phyloP scores from a whole-genome alignment of 2,888 invertebrate species.

The Agrochola litura region DNA sequence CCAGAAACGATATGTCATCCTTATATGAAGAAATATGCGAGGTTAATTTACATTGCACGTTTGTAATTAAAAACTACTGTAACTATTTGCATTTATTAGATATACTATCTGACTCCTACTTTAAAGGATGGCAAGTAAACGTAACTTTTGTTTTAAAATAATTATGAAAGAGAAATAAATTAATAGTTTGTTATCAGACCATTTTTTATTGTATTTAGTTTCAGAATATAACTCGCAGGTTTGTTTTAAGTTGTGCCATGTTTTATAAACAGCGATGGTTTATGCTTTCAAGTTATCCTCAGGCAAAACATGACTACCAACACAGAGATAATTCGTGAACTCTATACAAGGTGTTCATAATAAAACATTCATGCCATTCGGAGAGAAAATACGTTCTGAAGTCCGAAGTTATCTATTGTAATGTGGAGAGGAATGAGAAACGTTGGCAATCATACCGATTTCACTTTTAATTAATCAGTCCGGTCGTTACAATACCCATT shows the following conservation, averaged over 20 bases:
- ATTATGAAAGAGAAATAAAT: constrained; percentile 36
- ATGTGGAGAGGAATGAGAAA: constrained; percentile 42
- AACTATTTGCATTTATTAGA: constrained; percentile 54
- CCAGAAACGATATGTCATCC: constrained; percentile 50
- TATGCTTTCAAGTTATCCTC: constrained; percentile 58
- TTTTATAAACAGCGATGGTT: constrained; percentile 56
- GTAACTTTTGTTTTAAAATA: constrained; percentile 26
- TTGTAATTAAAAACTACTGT: constrained; percentile 63
- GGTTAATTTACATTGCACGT: constrained; percentile 55
- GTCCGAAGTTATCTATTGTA: constrained; percentile 53
- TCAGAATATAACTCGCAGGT: constrained; percentile 27
- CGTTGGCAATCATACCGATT: constrained; percentile 60
- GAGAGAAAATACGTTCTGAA: constrained; percentile 57
- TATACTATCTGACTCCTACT: constrained; percentile 24
- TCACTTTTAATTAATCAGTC: constrained; percentile 73
- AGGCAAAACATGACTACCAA: constrained; percentile 58
- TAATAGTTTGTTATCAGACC: constrained; percentile 37
- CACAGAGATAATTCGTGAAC: constrained; percentile 59
- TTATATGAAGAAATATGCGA: constrained; percentile 57
- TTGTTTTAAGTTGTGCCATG: constrained; percentile 34
- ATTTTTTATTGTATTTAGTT: constrained; percentile 41
- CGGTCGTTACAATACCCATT: constrained; percentile 65
- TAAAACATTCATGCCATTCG: constrained; percentile 53
- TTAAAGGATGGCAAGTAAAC: constrained; percentile 39
- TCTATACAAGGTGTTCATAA: constrained; percentile 54